phyloP scores from a whole-genome alignment of 2,797 vertebrate species.

The Tokudaia tokunoshimensis region DNA sequence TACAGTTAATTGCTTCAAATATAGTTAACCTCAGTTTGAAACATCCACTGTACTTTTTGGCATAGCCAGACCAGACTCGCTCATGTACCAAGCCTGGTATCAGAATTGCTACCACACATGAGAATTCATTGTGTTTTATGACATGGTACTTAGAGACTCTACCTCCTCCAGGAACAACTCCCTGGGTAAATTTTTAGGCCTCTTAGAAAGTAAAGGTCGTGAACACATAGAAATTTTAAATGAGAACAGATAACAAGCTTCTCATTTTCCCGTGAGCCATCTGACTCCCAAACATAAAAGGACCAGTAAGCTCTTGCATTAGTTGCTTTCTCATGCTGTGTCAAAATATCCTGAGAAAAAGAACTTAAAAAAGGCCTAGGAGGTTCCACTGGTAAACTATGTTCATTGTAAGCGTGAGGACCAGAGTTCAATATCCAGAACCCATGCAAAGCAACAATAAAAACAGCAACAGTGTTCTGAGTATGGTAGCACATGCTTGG shows the following conservation, averaged over 20 bases:
- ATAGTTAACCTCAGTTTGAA: slow-evolving; percentile 25
- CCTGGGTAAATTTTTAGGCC: not conserved
- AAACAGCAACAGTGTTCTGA: not conserved
- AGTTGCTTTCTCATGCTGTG: not conserved
- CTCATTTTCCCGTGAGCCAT: not conserved
- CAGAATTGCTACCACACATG: not conserved
- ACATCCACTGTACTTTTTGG: not conserved
- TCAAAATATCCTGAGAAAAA: not conserved
- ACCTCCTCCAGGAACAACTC: not conserved
- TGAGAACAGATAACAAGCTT: not conserved
- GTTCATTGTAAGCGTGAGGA: not conserved
- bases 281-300: not conserved
- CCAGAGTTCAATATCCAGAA: not conserved
- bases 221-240: not conserved
- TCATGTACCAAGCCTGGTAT: not conserved
- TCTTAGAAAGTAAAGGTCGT: slow-evolving; percentile 12
- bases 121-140: not conserved
- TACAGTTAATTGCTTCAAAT: not conserved
- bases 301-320: not conserved
- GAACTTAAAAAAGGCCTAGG: not conserved
- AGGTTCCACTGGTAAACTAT: not conserved
- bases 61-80: not conserved
- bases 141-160: not conserved
- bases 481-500: not conserved
- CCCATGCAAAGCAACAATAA: not conserved